Evolutionary conservation across 2,888 invertebrate species (phyloP).

Genomic region (Antheraea assamensis): DNA sequence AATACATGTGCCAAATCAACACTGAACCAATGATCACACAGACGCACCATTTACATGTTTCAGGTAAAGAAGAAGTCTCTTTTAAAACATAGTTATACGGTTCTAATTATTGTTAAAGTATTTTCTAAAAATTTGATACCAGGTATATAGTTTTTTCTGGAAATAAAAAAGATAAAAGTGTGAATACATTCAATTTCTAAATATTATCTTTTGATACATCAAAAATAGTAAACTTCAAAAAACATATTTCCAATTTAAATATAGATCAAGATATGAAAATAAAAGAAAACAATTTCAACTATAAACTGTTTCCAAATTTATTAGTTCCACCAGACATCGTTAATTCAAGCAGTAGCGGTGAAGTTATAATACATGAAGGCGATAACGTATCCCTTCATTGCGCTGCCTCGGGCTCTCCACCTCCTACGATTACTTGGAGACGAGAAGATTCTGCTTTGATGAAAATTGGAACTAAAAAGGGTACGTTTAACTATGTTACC

Average conservation of each 20-base stretch:
- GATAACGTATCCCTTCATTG: conserved; percentile 90
- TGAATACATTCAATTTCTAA: no score
- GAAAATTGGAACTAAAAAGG: conserved; percentile 50
- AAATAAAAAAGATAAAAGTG: no score
- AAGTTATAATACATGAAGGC: conserved; percentile 89
- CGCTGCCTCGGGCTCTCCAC: conserved; percentile 89
- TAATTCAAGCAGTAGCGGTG: conserved; percentile 87
- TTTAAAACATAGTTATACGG: not conserved
- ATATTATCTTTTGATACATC: no score
- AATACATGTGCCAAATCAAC: conserved; percentile 88
- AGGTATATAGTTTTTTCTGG: no score
- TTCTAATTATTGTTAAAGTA: not conserved
- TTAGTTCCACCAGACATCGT: conserved; percentile 89
- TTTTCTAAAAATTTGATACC: no score
- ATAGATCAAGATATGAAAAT: not conserved
- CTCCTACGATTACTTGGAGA: conserved; percentile 90
- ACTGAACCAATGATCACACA: conserved; percentile 86
- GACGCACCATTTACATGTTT: conserved; percentile 62
- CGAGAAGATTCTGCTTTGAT: conserved; percentile 85
- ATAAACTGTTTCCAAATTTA: conserved; percentile 20
- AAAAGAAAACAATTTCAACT: not conserved
- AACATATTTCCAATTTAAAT: not conserved
- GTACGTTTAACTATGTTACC: conserved; percentile 36
- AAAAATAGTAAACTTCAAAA: not conserved
- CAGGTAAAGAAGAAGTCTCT: conserved; percentile 38